Conservation (phyloP, 2,113 vertebrate species). For the Phylloscopus whistleri region DNA sequence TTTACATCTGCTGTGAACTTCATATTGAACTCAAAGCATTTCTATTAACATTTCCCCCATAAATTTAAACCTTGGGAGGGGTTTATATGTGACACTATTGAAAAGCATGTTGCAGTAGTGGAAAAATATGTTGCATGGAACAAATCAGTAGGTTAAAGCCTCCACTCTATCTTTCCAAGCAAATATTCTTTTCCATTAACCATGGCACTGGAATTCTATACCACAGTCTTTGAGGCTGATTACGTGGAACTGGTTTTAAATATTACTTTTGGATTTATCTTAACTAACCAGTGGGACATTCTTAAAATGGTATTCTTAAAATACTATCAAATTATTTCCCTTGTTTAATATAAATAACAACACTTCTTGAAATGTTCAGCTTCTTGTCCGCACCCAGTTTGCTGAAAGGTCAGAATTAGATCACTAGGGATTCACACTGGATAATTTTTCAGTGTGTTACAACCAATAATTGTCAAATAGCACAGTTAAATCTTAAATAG, state of each 20-base stretch:
- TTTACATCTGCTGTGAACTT: neutral
- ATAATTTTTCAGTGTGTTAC: neutral
- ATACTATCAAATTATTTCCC: neutral
- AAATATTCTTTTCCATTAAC: conserved; percentile 16
- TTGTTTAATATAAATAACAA: neutral
- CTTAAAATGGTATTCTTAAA: neutral
- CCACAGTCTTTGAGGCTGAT: neutral
- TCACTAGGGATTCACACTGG: neutral
- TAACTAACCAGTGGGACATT: neutral
- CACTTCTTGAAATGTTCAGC: neutral
- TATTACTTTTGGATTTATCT: neutral
- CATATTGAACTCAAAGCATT: neutral
- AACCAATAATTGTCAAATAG: neutral
- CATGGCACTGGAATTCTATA: neutral
- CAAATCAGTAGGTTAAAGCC: neutral
- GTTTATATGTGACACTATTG: neutral
- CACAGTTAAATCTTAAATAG: neutral
- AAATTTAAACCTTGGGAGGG: neutral
- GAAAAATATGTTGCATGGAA: conserved; percentile 26
- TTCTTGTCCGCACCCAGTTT: neutral
- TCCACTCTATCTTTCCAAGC: neutral
- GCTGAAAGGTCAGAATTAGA: neutral
- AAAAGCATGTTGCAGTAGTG: neutral
- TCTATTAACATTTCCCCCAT: neutral
- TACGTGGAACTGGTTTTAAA: neutral